Conservation (phyloP, 2,113 vertebrate species). For the Rhea pennata region DNA sequence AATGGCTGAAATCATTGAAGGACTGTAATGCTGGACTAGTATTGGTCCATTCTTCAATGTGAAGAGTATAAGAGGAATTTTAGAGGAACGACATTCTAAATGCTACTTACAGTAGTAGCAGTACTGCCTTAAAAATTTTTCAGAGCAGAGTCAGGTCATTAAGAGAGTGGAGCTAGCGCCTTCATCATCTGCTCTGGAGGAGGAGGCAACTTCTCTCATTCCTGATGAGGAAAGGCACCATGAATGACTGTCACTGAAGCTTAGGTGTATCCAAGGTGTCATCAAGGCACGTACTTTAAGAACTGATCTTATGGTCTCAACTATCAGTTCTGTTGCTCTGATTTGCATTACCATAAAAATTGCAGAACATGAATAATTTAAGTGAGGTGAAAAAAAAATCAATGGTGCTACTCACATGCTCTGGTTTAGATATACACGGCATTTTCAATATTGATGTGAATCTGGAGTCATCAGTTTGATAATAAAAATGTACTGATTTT, state of each 20-base stretch:
- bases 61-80: background rate
- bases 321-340: background rate
- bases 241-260: background rate
- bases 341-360: background rate
- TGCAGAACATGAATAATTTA: slow-evolving; percentile 3
- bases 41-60: background rate
- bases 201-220: background rate
- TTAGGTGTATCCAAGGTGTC: background rate
- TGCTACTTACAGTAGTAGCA: background rate
- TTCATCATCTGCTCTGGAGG: background rate
- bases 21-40: background rate
- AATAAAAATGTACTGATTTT: background rate
- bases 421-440: background rate
- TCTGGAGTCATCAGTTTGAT: background rate
- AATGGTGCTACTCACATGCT: background rate
- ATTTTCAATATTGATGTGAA: slow-evolving; percentile 5
- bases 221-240: accelerated
- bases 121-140: background rate
- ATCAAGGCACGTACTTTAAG: background rate
- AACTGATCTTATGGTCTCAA: background rate
- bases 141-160: background rate
- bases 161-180: background rate
- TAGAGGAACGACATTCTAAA: background rate
- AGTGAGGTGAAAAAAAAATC: background rate
- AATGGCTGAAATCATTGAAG: background rate